phyloP scores from a whole-genome alignment of 2,797 vertebrate genomes.

The Mormyrus proboscirostris region DNA sequence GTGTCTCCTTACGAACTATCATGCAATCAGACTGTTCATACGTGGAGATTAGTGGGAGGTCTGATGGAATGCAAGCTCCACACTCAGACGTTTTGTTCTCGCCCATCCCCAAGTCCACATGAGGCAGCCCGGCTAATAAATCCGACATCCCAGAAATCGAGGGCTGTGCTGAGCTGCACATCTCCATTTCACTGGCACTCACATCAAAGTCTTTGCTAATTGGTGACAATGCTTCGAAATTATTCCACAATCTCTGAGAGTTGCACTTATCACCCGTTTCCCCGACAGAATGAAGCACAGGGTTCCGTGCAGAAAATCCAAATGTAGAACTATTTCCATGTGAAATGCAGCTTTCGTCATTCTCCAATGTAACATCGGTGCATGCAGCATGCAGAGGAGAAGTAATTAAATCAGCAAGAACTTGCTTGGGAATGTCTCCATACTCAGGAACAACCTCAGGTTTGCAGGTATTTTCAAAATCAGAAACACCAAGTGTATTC shows the following conservation, averaged over 20 bases:
- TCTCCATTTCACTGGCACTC: constrained; percentile 35
- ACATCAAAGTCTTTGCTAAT: constrained; percentile 31
- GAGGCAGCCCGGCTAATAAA: constrained; percentile 48
- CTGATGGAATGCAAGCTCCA: constrained; percentile 30
- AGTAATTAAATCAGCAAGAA: constrained; percentile 53
- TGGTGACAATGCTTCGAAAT: constrained; percentile 35
- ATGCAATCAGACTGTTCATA: constrained; percentile 39
- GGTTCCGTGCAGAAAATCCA: constrained; percentile 40
- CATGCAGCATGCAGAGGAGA: constrained; percentile 51
- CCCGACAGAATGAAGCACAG: constrained; percentile 35
- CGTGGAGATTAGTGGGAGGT: constrained; percentile 34
- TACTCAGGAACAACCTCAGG: constrained; percentile 48
- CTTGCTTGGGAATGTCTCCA: constrained; percentile 52
- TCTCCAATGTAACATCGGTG: constrained; percentile 41
- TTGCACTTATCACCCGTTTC: constrained; percentile 35
- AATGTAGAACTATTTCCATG: constrained; percentile 32
- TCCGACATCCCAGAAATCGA: constrained; percentile 38
- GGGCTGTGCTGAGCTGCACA: constrained; percentile 28
- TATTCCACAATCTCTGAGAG: constrained; percentile 34
- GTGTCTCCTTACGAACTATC: neutral
- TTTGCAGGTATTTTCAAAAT: constrained; percentile 41
- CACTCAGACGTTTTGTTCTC: constrained; percentile 46
- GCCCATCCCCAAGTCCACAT: constrained; percentile 43
- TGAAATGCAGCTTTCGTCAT: constrained; percentile 40
- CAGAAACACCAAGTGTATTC: constrained; percentile 34